A percentile compares a stretch with the other conserved stretches of the same genome.
phyloP scores from a whole-genome alignment of 92 coral and sea anemone genomes.

The Paramuricea clavata region DNA sequence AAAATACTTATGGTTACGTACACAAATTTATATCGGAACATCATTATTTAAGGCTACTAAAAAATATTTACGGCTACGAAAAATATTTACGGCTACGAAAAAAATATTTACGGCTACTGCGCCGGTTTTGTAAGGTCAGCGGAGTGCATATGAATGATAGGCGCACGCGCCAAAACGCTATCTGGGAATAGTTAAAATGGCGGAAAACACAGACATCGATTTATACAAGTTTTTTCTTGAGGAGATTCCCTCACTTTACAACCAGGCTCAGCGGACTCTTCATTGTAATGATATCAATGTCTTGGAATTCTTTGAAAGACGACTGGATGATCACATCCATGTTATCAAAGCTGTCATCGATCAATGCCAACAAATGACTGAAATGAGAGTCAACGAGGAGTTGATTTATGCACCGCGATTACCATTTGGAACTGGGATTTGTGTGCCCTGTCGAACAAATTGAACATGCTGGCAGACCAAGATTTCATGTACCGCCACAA shows the following conservation, averaged over 20 bases:
- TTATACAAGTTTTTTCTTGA: conserved; percentile 47
- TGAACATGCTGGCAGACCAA: conserved; percentile 69
- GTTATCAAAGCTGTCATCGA: conserved; percentile 64
- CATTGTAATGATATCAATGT: conserved; percentile 62
- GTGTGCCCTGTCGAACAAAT: conserved; percentile 62
- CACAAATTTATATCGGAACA: too few relatives aligned
- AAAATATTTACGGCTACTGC: conserved; percentile 3
- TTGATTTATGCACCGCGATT: conserved; percentile 39
- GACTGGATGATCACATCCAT: conserved; percentile 65
- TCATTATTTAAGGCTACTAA: too few relatives aligned
- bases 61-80: too few relatives aligned
- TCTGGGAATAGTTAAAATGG: too few relatives aligned
- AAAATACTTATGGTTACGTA: background rate
- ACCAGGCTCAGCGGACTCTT: conserved; percentile 60
- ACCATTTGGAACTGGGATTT: conserved; percentile 57
- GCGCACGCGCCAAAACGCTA: background rate
- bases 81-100: too few relatives aligned
- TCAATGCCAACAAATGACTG: conserved; percentile 65
- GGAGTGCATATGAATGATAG: background rate
- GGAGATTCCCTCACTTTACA: conserved; percentile 33
- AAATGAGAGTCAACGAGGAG: conserved; percentile 50
- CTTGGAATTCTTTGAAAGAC: conserved; percentile 71
- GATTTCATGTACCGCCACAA: conserved; percentile 59
- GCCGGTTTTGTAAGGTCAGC: background rate
- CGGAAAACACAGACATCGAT: too few relatives aligned